phyloP scores from a whole-genome alignment of 2,113 vertebrate species.

The Lophura nycthemera region DNA sequence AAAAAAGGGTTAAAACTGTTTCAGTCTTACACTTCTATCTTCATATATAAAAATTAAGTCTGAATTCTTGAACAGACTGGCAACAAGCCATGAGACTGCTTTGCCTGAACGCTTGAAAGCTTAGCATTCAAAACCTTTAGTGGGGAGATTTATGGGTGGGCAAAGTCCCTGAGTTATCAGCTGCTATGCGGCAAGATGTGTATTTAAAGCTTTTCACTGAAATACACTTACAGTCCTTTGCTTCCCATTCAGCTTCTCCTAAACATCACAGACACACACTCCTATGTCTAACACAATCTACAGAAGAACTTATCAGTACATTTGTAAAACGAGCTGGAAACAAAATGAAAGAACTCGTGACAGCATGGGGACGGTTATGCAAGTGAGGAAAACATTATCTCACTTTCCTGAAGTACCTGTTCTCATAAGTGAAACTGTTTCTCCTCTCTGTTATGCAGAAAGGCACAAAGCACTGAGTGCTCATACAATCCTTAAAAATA shows the following conservation, averaged over 20 bases:
- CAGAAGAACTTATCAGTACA: not conserved
- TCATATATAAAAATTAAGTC: not conserved
- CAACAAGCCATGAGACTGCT: not conserved
- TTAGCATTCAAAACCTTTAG: not conserved
- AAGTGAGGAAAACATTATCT: not conserved
- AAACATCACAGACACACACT: not conserved
- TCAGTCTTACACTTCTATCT: not conserved
- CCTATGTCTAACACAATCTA: not conserved
- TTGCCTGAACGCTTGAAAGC: not conserved
- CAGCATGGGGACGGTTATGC: not conserved
- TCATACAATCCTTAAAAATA: not conserved
- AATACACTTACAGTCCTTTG: not conserved
- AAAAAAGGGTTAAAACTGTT: not conserved
- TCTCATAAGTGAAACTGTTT: constrained; percentile 22
- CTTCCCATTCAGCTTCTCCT: not conserved
- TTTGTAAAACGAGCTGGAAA: not conserved
- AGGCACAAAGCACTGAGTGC: not conserved
- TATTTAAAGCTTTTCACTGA: not conserved
- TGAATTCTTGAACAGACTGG: not conserved
- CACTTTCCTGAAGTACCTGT: not conserved
- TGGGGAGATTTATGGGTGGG: accelerated
- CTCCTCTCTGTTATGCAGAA: not conserved
- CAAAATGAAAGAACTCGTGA: not conserved
- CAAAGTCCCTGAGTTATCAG: not conserved
- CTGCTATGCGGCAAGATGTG: not conserved